A percentile compares a stretch with the other conserved stretches of the same genome.
Evolutionary conservation across 1,140 invertebrate genomes (phyloP).

Genomic region (Gryllus bimaculatus): DNA sequence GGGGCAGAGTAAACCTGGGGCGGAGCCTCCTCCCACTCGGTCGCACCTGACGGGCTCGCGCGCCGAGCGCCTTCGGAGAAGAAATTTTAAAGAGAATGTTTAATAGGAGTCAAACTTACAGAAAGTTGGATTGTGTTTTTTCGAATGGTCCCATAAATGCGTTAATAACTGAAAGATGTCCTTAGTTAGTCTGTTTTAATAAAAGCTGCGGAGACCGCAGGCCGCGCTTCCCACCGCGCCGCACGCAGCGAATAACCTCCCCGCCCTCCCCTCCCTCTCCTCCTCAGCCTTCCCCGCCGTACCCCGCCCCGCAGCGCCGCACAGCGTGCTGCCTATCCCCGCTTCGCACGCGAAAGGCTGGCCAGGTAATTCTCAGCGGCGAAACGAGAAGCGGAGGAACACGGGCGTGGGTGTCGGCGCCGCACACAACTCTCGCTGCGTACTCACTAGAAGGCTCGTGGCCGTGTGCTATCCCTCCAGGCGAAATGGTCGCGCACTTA

Average conservation of each 20-base stretch:
- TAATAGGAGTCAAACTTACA: neutral
- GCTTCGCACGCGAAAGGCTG: neutral
- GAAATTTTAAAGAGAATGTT: constrained; percentile 1
- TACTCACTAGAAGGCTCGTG: no score
- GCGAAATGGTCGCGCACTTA: no score
- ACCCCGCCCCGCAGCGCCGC: no score
- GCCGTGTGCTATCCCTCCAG: no score
- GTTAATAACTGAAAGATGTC: constrained; percentile 1
- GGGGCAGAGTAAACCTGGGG: no score
- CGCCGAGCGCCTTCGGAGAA: neutral
- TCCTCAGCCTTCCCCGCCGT: no score
- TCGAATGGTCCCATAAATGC: neutral
- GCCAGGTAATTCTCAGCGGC: no score
- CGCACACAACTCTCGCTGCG: no score
- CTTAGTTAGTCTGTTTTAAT: constrained; percentile 5
- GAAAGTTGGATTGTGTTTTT: constrained; percentile 1
- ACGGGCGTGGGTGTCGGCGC: no score
- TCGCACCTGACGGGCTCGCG: no score
- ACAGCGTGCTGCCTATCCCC: no score
- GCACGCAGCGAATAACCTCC: neutral
- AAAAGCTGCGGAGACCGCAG: neutral
- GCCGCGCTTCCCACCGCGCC: neutral
- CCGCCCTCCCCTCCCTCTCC: neutral
- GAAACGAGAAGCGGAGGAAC: neutral
- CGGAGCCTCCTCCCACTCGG: no score